These are phyloP conservation scores for Diorhabda sublineata DNA, from an alignment of 1,140 invertebrate species.

Conservation along the genomic window DNA sequence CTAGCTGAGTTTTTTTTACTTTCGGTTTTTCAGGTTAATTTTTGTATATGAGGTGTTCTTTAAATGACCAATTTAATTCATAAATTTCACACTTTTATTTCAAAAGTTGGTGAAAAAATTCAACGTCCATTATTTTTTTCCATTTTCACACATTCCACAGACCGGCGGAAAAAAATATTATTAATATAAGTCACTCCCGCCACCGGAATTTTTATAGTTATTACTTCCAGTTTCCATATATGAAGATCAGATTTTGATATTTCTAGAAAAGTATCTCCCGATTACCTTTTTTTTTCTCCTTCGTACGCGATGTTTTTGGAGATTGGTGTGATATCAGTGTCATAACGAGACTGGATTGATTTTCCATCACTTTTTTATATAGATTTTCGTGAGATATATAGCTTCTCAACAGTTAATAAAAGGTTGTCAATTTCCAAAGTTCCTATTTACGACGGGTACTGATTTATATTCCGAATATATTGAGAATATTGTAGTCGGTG, in stretches of 20 bases:
- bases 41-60: too few relatives aligned
- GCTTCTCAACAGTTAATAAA: constrained; percentile 13
- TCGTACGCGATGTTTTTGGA: neutral
- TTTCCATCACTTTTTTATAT: constrained; percentile 12
- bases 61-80: too few relatives aligned
- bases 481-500: neutral
- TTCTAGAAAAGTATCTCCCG: neutral
- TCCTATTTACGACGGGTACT: neutral
- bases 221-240: constrained; percentile 8
- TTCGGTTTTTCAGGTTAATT: too few relatives aligned
- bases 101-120: too few relatives aligned
- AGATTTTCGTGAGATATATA: constrained; percentile 2
- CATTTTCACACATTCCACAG: too few relatives aligned
- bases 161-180: constrained; percentile 8
- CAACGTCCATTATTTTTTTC: too few relatives aligned
- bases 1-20: too few relatives aligned
- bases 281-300: constrained; percentile 5
- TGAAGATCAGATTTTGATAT: constrained; percentile 2
- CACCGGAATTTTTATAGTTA: constrained; percentile 9
- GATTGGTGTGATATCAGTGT: constrained; percentile 8
- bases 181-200: constrained; percentile 1
- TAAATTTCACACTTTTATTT: too few relatives aligned
- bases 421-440: constrained; percentile 3
- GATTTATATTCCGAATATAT: constrained; percentile 4
- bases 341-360: constrained; percentile 12